Conservation (phyloP, 2,797 vertebrate genomes). For the Sparidentex hasta region DNA sequence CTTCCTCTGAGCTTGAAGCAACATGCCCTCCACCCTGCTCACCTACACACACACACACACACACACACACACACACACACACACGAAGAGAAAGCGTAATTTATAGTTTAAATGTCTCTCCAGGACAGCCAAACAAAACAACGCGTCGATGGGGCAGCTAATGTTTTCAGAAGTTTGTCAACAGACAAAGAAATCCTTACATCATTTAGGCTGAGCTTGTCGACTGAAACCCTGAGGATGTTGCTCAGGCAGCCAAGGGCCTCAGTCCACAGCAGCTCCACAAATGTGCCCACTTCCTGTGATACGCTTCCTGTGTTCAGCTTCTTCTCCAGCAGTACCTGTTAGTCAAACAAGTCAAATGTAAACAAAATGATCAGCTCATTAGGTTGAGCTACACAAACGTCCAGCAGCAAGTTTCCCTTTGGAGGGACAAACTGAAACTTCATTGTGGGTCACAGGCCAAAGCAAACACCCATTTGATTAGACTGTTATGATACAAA, state of each 20-base stretch:
- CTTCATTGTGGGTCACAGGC: no score
- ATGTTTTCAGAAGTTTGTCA: background rate
- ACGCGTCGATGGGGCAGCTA: background rate
- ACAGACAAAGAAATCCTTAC: conserved; percentile 69
- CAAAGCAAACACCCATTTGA: no score
- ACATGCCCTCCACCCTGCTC: conserved; percentile 88
- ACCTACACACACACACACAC: conserved; percentile 77
- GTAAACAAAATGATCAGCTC: conserved; percentile 6
- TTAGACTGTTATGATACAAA: no score
- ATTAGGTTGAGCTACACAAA: background rate
- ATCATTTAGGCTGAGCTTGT: conserved; percentile 87
- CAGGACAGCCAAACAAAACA: conserved; percentile 3
- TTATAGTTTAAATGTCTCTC: background rate
- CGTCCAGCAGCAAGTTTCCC: background rate
- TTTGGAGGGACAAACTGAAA: no score
- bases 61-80: conserved; percentile 22
- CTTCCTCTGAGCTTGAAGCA: conserved; percentile 84
- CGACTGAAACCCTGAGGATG: conserved; percentile 77
- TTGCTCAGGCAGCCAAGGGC: conserved; percentile 84
- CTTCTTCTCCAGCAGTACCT: conserved; percentile 88
- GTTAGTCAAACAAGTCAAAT: conserved; percentile 43
- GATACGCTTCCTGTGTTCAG: conserved; percentile 80
- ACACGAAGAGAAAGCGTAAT: background rate
- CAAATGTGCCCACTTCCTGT: conserved; percentile 85
- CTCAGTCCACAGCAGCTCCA: conserved; percentile 91